Evolutionary conservation across 2,113 vertebrate species (phyloP).

Genomic region (Ursus arctos): DNA sequence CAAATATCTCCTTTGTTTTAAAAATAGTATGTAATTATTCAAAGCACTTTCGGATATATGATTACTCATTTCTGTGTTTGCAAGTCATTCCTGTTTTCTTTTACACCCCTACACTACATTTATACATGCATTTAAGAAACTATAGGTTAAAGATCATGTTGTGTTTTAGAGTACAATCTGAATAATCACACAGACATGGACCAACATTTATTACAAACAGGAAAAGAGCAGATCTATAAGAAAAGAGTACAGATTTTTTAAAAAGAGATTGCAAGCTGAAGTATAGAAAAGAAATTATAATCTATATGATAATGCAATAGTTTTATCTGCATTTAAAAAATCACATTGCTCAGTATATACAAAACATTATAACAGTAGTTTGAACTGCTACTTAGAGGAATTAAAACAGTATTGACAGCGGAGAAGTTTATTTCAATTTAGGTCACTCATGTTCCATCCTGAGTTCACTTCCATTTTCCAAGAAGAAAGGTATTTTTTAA

Average conservation of each 20-base stretch:
- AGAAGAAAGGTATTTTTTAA: slow-evolving; percentile 65
- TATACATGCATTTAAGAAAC: slow-evolving; percentile 77
- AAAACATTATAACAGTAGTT: slow-evolving; percentile 66
- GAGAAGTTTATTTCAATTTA: slow-evolving; percentile 85
- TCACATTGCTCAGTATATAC: slow-evolving; percentile 75
- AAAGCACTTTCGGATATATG: slow-evolving; percentile 45
- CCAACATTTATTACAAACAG: slow-evolving; percentile 92
- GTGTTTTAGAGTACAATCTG: slow-evolving; percentile 84
- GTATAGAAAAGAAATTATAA: slow-evolving; percentile 71
- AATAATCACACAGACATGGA: slow-evolving; percentile 91
- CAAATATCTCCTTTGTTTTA: slow-evolving; percentile 57
- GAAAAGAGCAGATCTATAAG: slow-evolving; percentile 87
- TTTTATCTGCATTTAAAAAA: slow-evolving; percentile 72
- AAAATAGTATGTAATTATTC: slow-evolving; percentile 54
- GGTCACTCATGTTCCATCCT: slow-evolving; percentile 80
- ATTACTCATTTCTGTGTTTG: slow-evolving; percentile 52
- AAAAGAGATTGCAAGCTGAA: slow-evolving; percentile 71
- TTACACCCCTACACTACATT: slow-evolving; percentile 69
- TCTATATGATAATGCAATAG: slow-evolving; percentile 69
- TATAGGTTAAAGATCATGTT: slow-evolving; percentile 72
- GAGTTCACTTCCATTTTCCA: slow-evolving; percentile 83
- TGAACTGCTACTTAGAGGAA: slow-evolving; percentile 71
- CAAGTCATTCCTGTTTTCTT: slow-evolving; percentile 64
- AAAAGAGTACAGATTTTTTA: slow-evolving; percentile 83
- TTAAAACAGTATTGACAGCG: slow-evolving; percentile 74